Evolutionary conservation across 2,888 invertebrate genomes (phyloP).

Genomic region (Tenthredo distinguenda): DNA sequence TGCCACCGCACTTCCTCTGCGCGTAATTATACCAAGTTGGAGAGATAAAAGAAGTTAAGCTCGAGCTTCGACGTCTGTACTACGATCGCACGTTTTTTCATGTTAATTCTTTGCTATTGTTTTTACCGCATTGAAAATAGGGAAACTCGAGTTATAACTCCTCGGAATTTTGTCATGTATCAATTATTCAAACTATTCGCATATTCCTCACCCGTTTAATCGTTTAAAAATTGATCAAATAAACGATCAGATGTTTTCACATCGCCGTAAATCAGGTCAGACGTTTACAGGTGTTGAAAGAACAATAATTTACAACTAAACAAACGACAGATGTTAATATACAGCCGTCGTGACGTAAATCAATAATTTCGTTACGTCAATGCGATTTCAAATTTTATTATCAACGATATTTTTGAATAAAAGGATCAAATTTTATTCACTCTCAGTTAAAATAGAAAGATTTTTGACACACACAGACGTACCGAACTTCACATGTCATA

Average conservation of each 20-base stretch:
- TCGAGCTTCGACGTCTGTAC: not conserved
- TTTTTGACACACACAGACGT: too few relatives aligned
- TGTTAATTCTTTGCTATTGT: not conserved
- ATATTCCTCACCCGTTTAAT: not conserved
- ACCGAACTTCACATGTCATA: too few relatives aligned
- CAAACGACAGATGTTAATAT: slow-evolving; percentile 24
- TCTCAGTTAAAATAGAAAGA: too few relatives aligned
- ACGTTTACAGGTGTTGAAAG: slow-evolving; percentile 5
- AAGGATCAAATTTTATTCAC: too few relatives aligned
- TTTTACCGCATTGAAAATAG: not conserved
- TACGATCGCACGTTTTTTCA: not conserved
- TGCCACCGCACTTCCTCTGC: slow-evolving; percentile 50
- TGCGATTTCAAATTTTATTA: not conserved
- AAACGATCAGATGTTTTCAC: not conserved
- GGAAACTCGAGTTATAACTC: not conserved
- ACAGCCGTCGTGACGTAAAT: not conserved
- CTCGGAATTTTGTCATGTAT: not conserved
- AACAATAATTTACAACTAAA: slow-evolving; percentile 27
- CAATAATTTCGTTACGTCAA: not conserved
- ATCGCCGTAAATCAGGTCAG: slow-evolving; percentile 34
- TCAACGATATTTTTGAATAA: not conserved
- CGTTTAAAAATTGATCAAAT: not conserved
- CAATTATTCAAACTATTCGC: not conserved
- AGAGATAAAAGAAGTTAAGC: slow-evolving; percentile 40
- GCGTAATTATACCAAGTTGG: slow-evolving; percentile 31